Percentiles rank a stretch among this genome's conserved stretches.
Evolutionary conservation across 2,113 vertebrate genomes (phyloP).

Genomic region (Engystomops pustulosus): DNA sequence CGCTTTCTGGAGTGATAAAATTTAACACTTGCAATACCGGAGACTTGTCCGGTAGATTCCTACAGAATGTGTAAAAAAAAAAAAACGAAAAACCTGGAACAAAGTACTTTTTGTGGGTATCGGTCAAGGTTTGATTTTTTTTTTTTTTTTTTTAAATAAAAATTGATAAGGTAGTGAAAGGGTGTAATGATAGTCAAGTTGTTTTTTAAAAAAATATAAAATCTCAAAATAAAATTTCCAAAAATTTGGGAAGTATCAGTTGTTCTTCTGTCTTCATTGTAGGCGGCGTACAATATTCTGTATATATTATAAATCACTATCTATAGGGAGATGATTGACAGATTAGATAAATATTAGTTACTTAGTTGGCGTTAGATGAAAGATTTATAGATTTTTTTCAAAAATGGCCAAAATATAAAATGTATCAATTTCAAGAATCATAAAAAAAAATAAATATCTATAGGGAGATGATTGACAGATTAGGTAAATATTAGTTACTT

Average conservation of each 20-base stretch:
- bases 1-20: constrained; percentile 54
- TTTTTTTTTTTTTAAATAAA: no score
- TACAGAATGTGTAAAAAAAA: neutral
- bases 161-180: neutral
- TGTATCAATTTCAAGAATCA: neutral
- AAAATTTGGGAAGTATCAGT: neutral
- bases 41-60: neutral
- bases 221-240: no score
- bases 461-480: neutral
- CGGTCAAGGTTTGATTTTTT: neutral
- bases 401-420: no score
- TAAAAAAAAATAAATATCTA: neutral
- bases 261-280: no score
- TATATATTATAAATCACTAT: neutral
- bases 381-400: no score
- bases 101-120: no score
- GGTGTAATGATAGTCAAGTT: neutral
- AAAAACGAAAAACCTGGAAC: neutral
- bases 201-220: no score
- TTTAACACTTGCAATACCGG: constrained; percentile 63
- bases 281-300: no score
- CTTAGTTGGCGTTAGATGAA: no score
- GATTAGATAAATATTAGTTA: neutral
- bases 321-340: neutral
- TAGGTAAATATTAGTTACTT: no score